A percentile compares a stretch with the other conserved stretches of the same genome.
phyloP scores from a whole-genome alignment of 2,888 invertebrate genomes.

The Limnephilus marmoratus region DNA sequence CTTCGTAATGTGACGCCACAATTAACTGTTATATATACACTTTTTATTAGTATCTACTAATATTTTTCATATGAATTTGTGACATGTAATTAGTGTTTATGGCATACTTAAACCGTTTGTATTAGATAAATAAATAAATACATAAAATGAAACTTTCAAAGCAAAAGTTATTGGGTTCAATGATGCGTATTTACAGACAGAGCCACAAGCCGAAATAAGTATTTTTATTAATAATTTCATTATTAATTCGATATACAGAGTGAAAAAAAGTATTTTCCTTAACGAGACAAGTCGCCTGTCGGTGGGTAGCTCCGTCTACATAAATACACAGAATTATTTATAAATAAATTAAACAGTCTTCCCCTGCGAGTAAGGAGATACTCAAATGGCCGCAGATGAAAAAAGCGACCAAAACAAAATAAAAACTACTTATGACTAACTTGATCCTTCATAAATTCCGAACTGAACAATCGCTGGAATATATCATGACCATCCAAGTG shows the following conservation, averaged over 20 bases:
- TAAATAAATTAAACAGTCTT: slow-evolving; percentile 27
- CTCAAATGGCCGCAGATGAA: slow-evolving; percentile 50
- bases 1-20: too few relatives aligned
- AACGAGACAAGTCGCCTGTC: not conserved
- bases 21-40: too few relatives aligned
- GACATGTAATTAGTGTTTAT: too few relatives aligned
- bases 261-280: not conserved
- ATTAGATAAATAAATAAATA: too few relatives aligned
- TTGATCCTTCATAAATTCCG: slow-evolving; percentile 66
- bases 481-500: slow-evolving; percentile 64
- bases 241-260: not conserved
- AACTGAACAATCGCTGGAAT: slow-evolving; percentile 64
- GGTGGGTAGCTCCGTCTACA: not conserved
- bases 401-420: slow-evolving; percentile 51
- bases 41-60: too few relatives aligned
- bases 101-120: too few relatives aligned
- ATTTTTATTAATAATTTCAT: not conserved
- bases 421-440: slow-evolving; percentile 64
- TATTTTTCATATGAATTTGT: too few relatives aligned
- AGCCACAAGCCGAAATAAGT: too few relatives aligned
- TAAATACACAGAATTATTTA: slow-evolving; percentile 3
- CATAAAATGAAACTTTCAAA: too few relatives aligned
- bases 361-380: slow-evolving; percentile 50
- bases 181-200: too few relatives aligned
- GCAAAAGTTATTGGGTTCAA: too few relatives aligned